Percentiles rank a stretch among this genome's conserved stretches.
Evolutionary conservation across 2,797 vertebrate genomes (phyloP).

Genomic region (Stomatorhinus walkeri): DNA sequence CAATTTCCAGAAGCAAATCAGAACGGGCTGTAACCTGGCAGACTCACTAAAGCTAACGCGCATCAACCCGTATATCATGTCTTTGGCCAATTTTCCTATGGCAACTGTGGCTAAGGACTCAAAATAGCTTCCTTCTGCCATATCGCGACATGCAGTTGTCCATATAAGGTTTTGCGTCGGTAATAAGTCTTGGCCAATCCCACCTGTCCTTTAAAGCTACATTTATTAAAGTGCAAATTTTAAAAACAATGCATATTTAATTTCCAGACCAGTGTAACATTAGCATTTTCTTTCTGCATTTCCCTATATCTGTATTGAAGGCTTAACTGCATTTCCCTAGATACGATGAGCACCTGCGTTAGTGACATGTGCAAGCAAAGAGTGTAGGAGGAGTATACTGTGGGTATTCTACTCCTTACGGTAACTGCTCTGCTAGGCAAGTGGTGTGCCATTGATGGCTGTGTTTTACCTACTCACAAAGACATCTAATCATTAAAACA

Average conservation of each 20-base stretch:
- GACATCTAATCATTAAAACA: conserved; percentile 27
- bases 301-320: neutral
- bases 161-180: neutral
- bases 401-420: neutral
- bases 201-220: neutral
- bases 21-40: conserved; percentile 23
- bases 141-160: neutral
- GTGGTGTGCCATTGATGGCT: conserved; percentile 8
- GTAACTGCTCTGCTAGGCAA: neutral
- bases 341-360: neutral
- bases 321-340: neutral
- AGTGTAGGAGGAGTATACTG: neutral
- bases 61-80: neutral
- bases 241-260: neutral
- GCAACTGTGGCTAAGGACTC: neutral
- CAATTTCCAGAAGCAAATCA: conserved; percentile 26
- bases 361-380: neutral
- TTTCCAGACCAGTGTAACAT: neutral
- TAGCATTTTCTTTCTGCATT: neutral
- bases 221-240: neutral
- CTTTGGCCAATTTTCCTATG: neutral
- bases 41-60: neutral
- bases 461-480: conserved; percentile 18
- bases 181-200: neutral
- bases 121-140: neutral